A percentile compares a stretch with the other conserved stretches of the same genome.
Conservation (phyloP, 23 tunicate species). For the Oikopleura dioica region DNA sequence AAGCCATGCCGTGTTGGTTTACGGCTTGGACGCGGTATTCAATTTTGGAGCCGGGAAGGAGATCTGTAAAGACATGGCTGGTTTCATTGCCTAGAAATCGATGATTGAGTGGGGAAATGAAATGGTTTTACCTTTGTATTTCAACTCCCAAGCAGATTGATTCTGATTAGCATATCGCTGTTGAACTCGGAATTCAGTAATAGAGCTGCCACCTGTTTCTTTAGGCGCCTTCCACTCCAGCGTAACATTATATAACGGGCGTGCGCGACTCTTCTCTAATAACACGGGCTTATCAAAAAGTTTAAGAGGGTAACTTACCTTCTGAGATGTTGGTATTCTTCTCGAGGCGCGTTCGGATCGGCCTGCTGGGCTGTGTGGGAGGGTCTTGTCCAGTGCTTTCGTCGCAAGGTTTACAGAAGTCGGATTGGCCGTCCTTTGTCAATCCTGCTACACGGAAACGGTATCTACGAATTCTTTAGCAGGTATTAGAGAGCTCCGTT, state of each 20-base stretch:
- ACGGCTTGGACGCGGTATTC: not conserved
- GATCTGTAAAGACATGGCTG: not conserved
- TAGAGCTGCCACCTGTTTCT: not conserved
- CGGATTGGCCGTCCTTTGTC: not conserved
- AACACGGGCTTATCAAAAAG: not conserved
- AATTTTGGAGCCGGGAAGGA: not conserved
- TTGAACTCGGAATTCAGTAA: not conserved
- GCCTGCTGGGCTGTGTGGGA: not conserved
- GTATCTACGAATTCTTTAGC: no score
- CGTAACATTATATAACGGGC: not conserved
- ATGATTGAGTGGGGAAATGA: no score
- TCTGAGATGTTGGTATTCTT: not conserved
- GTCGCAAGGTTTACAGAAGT: not conserved
- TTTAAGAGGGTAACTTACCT: not conserved
- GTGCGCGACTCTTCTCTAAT: not conserved
- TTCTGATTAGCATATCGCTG: not conserved
- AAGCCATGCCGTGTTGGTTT: not conserved
- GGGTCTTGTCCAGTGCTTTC: not conserved
- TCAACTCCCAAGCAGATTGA: conserved; percentile 14
- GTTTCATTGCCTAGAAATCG: no score
- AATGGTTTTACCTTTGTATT: not conserved
- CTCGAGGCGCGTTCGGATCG: not conserved
- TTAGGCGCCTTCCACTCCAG: conserved; percentile 1
- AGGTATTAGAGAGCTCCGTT: no score
- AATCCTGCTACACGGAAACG: not conserved